Evolutionary conservation across 2,113 vertebrate genomes (phyloP).

Genomic region (Pseudorhombus dupliciocellatus): DNA sequence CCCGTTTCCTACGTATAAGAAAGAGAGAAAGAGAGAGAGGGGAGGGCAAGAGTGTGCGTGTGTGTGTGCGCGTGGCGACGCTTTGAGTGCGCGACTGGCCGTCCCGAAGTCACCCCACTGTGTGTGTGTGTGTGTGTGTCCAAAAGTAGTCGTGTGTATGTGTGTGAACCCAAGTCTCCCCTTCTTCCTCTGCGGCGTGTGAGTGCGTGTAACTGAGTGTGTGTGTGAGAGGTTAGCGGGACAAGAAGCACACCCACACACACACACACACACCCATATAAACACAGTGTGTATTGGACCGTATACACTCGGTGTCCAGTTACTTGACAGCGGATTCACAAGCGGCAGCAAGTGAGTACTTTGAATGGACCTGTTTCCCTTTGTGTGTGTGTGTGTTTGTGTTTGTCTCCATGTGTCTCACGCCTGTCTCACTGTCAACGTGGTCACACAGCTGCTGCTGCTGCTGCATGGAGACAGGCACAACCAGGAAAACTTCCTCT

Average conservation of each 20-base stretch:
- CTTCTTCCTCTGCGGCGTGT: constrained; percentile 6
- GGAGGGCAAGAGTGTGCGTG: constrained; percentile 3
- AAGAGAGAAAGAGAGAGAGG: constrained; percentile 21
- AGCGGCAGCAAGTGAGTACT: constrained; percentile 74
- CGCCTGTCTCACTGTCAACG: constrained; percentile 17
- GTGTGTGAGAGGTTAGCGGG: constrained; percentile 41
- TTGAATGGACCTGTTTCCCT: neutral
- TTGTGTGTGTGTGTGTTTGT: constrained; percentile 3
- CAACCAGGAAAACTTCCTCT: neutral
- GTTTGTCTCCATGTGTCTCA: neutral
- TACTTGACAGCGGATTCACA: constrained; percentile 60
- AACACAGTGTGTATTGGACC: constrained; percentile 40
- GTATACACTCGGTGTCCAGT: constrained; percentile 69
- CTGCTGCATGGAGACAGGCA: neutral
- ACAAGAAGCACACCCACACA: constrained; percentile 17
- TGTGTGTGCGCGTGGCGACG: constrained; percentile 34
- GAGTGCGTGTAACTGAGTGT: constrained; percentile 1
- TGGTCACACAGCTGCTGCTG: neutral
- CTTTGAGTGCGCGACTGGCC: constrained; percentile 23
- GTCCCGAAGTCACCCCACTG: constrained; percentile 52
- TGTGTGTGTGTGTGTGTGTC: constrained; percentile 7
- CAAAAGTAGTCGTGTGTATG: neutral
- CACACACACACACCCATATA: constrained; percentile 9
- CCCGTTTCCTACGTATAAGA: constrained; percentile 13
- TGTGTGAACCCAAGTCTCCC: constrained; percentile 18